Evolutionary conservation across 2,113 vertebrate species (phyloP).

Genomic region (Datnioides undecimradiatus): DNA sequence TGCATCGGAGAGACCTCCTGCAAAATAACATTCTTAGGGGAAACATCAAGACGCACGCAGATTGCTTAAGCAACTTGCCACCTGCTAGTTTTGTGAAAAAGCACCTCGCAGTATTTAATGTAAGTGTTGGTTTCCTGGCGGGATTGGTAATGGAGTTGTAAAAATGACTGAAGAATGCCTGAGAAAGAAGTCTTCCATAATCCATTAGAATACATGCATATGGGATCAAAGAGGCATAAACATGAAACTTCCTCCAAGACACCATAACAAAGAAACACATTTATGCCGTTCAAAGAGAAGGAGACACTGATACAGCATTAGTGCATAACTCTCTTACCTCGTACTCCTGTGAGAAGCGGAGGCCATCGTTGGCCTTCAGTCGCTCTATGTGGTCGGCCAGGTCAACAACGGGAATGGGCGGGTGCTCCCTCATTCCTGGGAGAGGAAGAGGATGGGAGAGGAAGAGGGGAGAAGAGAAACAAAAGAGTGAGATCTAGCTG

Average conservation of each 20-base stretch:
- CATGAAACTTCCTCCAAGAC: constrained; percentile 29
- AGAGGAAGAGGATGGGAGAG: constrained; percentile 27
- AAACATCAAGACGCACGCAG: constrained; percentile 63
- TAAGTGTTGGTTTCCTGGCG: constrained; percentile 72
- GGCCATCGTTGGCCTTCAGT: constrained; percentile 94
- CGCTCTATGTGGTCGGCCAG: constrained; percentile 93
- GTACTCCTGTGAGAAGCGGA: constrained; percentile 96
- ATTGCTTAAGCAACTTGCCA: constrained; percentile 73
- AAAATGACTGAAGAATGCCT: constrained; percentile 66
- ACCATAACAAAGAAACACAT: constrained; percentile 47
- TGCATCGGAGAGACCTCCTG: constrained; percentile 57
- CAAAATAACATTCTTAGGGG: constrained; percentile 73
- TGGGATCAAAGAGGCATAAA: constrained; percentile 51
- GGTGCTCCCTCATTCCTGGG: constrained; percentile 92
- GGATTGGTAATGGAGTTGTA: constrained; percentile 73
- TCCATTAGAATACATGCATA: constrained; percentile 70
- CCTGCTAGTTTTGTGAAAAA: constrained; percentile 73
- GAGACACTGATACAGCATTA: background rate
- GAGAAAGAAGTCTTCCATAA: constrained; percentile 48
- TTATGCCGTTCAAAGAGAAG: constrained; percentile 11
- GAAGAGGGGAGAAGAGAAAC: background rate
- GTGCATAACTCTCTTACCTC: constrained; percentile 85
- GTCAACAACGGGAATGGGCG: constrained; percentile 89
- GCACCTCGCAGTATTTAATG: constrained; percentile 63
- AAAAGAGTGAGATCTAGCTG: constrained; percentile 41